These are phyloP conservation scores for Pterophyllum scalare DNA, from an alignment of 2,113 vertebrate genomes.

Conservation along the genomic window DNA sequence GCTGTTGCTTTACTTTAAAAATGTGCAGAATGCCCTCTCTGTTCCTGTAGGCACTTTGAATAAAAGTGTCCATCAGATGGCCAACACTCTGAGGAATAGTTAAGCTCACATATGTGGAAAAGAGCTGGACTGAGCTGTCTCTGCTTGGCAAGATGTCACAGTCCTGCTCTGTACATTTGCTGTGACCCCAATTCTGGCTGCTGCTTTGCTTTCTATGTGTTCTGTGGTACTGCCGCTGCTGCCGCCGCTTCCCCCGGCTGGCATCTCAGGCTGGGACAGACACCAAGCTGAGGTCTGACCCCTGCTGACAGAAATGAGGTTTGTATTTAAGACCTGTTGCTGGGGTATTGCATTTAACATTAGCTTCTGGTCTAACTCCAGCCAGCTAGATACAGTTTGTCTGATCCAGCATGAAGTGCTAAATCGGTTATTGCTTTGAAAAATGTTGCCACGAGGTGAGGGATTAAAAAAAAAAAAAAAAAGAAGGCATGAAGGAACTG, in stretches of 20 bases:
- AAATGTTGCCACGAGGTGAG: constrained; percentile 30
- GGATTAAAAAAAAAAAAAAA: not conserved
- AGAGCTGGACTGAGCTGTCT: constrained; percentile 34
- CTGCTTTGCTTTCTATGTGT: constrained; percentile 40
- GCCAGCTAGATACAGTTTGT: constrained; percentile 37
- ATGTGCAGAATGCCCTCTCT: constrained; percentile 32
- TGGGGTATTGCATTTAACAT: constrained; percentile 32
- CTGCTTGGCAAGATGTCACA: constrained; percentile 53
- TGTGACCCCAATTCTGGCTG: constrained; percentile 54
- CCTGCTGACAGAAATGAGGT: constrained; percentile 74
- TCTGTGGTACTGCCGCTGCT: constrained; percentile 26
- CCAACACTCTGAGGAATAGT: constrained; percentile 31
- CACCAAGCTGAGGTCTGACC: constrained; percentile 75
- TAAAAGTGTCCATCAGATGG: constrained; percentile 45
- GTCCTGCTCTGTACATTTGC: constrained; percentile 54
- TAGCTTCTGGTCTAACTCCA: constrained; percentile 25
- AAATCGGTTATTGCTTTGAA: constrained; percentile 59
- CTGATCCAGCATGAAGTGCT: constrained; percentile 54
- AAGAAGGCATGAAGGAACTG: no score
- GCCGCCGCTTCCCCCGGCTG: constrained; percentile 37
- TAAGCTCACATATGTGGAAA: constrained; percentile 53
- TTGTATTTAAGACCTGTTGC: constrained; percentile 65
- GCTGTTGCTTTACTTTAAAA: constrained; percentile 52
- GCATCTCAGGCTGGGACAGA: constrained; percentile 39
- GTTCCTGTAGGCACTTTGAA: constrained; percentile 29